Evolutionary conservation across 2,888 invertebrate genomes (phyloP), one percentile per base, ranked within the genome.

Genomic region (Pammene fasciana): DNA sequence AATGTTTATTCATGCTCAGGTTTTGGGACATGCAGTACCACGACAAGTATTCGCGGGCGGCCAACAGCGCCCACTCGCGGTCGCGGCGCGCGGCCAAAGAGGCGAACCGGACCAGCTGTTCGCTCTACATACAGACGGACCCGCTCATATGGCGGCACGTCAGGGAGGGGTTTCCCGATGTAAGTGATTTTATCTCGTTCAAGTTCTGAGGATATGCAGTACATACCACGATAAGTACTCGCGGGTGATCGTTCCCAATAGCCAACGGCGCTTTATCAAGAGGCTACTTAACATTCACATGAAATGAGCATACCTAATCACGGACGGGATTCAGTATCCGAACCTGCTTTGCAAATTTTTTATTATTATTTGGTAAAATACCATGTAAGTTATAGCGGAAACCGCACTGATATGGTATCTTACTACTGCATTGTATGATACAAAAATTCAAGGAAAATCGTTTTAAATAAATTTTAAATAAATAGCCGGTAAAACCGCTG

Each of bases 141-240:
- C 99, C 99, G 75, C 95, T 98, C 77, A 97, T 99, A 86, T 99
- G 99, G 98, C 95, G 96, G 82, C 98, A 99, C 86, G 97, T 99
- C 80, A 94, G 96, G 78, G 96, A 95, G 81, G 95, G 95, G 71
- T 96, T 96, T 81, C 95, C 95, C 70, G 97, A 97, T 93, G 97
- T 97, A 87, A 94, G 93, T 88, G 70, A 64, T 72, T 57, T 62
- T 52, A 26, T 54, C 8, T 11, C 34, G 5, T 5, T 45, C 10
- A 46, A 5, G 14, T 14, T 14, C 46, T 46, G 14, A n/a, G 45
- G 45, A 45, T 1, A 45, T 10, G 45, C 45, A 13, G 45, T 45
- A n/a, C n/a, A n/a, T n/a, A 45, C 10, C 45, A 45, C 45, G 45
- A 45, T 13, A 0, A 10, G 45, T 45, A 45, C 6, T 38, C 38